Base-by-base conservation (phyloP, 2,888 invertebrate genomes). In the Diploptera punctata region DNA sequence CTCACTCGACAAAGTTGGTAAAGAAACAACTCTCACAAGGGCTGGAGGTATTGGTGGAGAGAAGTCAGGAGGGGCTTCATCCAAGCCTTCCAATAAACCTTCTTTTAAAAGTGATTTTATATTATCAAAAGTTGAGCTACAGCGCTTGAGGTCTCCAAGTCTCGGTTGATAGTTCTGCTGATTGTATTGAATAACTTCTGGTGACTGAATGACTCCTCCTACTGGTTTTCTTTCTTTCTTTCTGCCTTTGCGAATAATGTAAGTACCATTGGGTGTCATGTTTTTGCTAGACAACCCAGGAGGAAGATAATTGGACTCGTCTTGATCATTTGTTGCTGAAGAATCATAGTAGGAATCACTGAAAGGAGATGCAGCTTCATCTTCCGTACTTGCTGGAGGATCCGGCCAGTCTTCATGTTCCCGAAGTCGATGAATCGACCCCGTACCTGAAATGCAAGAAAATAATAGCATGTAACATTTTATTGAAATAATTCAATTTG, bases 341-440 rank as follows among this genome's bases (percentile, higher is more conserved):
- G 79, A 74, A 76, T 80, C 79, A 60, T 79, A 79, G 76, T 80
- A 87, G 0, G 87, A 87, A 79, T 92, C 91, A 5, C 91, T 91
- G 77, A 87, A 88, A 4, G 92, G 90, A 0, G 92, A 92, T 10
- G 88, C 87, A 7, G 90, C 86, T 77, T 88, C 89, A 79, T 89
- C 89, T 80, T 89, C 89, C 10, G 90, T 88, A 73, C 88, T 89
- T 77, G 88, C 88, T 1, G 90, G 90, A 1, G 90, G 91, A 73
- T 92, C 92, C 10, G 91, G 91, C 91, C 92, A 92, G 80, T 91
- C 91, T 76, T 88, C 90, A 82, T 90, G 87, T 78, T 91, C 91
- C 76, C 86, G 65, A 10, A 72, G 62, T 52, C 57, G 65, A 47
- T 91, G 90, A 79, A 91, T 91, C 19, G 93, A 93, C 78, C 91